Conservation (phyloP, 2,113 vertebrate species). For the Cyanoliseus patagonus region DNA sequence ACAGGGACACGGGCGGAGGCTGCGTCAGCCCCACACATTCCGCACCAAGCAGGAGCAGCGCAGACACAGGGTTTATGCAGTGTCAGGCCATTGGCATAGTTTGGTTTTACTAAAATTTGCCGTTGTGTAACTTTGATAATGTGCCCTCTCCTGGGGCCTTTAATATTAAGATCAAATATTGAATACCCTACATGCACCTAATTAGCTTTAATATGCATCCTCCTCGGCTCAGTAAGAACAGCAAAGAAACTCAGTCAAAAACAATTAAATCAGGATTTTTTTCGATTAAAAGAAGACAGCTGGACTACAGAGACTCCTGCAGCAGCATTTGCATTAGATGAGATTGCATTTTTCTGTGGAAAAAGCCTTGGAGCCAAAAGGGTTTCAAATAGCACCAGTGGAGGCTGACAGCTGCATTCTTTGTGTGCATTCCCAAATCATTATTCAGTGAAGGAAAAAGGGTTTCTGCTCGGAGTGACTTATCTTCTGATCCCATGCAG, state of each 20-base stretch:
- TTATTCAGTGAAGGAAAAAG: not conserved
- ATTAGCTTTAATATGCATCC: conserved; percentile 40
- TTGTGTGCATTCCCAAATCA: not conserved
- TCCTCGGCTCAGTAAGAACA: not conserved
- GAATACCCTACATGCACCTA: conserved; percentile 21
- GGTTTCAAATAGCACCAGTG: conserved; percentile 28
- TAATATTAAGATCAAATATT: conserved; percentile 38
- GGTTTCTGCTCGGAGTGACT: not conserved
- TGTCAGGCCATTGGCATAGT: not conserved
- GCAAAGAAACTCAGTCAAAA: conserved; percentile 31
- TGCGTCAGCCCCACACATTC: not conserved
- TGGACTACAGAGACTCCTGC: conserved; percentile 15
- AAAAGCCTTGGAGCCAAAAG: conserved; percentile 40
- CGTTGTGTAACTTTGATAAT: not conserved
- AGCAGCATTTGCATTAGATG: conserved; percentile 40
- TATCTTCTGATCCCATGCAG: not conserved
- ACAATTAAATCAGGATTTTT: conserved; percentile 1
- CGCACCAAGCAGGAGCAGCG: rapidly evolving
- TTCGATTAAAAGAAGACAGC: not conserved
- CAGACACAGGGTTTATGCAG: not conserved
- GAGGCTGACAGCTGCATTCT: conserved; percentile 21
- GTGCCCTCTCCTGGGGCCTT: conserved; percentile 23
- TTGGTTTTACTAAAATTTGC: not conserved
- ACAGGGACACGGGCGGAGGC: rapidly evolving
- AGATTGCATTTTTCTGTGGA: conserved; percentile 52